Percentiles rank a stretch among this genome's conserved stretches.
Conservation (phyloP, 2,888 invertebrate species). For the Biston betularia region DNA sequence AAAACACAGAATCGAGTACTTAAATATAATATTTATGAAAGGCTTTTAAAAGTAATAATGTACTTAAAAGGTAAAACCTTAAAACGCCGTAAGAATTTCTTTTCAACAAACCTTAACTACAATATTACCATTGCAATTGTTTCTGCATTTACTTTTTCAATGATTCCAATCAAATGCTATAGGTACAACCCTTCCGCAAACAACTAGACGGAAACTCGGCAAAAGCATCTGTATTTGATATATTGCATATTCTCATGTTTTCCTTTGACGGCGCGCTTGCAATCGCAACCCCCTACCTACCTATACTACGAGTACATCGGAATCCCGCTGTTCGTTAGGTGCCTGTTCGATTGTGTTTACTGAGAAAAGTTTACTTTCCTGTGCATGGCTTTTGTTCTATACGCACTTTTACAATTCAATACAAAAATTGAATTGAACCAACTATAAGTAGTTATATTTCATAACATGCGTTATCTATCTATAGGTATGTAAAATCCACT, state of each 20-base stretch:
- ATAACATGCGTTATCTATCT: too few species aligned
- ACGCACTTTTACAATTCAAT: background rate
- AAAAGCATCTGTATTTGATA: constrained; percentile 47
- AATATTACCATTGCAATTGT: too few species aligned
- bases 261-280: constrained; percentile 44
- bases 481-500: too few species aligned
- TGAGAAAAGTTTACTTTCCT: constrained; percentile 14
- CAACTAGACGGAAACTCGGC: constrained; percentile 22
- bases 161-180: constrained; percentile 1
- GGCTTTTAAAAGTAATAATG: too few species aligned
- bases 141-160: background rate
- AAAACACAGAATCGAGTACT: too few species aligned
- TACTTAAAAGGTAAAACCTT: too few species aligned
- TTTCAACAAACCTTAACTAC: too few species aligned
- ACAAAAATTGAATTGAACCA: too few species aligned
- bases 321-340: constrained; percentile 30
- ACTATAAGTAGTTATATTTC: too few species aligned
- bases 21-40: too few species aligned
- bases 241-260: constrained; percentile 45
- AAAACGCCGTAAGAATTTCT: too few species aligned
- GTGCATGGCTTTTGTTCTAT: constrained; percentile 8
- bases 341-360: constrained; percentile 24
- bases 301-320: constrained; percentile 5
- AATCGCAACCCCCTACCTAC: constrained; percentile 28
- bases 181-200: constrained; percentile 12